These are phyloP conservation scores for Anaspis maculata DNA, from an alignment of 2,888 invertebrate genomes.

Conservation along the genomic window DNA sequence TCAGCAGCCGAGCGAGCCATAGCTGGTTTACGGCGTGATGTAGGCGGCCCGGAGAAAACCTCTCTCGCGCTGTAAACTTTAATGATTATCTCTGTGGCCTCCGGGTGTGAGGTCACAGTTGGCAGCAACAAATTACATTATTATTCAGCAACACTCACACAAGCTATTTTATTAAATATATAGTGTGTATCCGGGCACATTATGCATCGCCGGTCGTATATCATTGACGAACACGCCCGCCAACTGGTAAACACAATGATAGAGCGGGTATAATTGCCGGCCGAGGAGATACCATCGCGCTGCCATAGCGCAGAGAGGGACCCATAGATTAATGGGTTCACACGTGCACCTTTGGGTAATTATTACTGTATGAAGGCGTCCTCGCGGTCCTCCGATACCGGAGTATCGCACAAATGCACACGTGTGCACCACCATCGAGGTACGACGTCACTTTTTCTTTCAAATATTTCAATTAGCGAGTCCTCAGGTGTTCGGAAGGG, in stretches of 20 bases:
- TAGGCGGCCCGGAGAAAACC: constrained; percentile 32
- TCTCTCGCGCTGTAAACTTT: constrained; percentile 33
- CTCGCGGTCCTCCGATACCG: too few species aligned
- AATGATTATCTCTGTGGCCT: constrained; percentile 34
- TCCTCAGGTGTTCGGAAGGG: too few species aligned
- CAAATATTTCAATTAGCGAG: too few species aligned
- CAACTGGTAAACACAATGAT: constrained; percentile 34
- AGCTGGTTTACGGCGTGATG: constrained; percentile 29
- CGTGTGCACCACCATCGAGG: too few species aligned
- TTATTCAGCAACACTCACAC: constrained; percentile 35
- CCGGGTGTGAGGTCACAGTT: constrained; percentile 33
- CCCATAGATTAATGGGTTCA: constrained; percentile 32
- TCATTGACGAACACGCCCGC: constrained; percentile 34
- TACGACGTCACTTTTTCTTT: too few species aligned
- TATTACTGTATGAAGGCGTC: too few species aligned
- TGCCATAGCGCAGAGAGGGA: constrained; percentile 17
- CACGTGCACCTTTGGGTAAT: constrained; percentile 29
- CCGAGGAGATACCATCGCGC: constrained; percentile 29
- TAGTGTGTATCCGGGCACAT: constrained; percentile 31
- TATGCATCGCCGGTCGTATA: constrained; percentile 33
- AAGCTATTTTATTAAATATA: constrained; percentile 34
- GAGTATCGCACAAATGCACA: too few species aligned
- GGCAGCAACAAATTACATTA: constrained; percentile 38
- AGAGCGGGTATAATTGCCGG: constrained; percentile 34
- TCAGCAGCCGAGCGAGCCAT: too few species aligned